Conservation (phyloP, 2,797 vertebrate genomes). For the Sardinella longiceps region DNA sequence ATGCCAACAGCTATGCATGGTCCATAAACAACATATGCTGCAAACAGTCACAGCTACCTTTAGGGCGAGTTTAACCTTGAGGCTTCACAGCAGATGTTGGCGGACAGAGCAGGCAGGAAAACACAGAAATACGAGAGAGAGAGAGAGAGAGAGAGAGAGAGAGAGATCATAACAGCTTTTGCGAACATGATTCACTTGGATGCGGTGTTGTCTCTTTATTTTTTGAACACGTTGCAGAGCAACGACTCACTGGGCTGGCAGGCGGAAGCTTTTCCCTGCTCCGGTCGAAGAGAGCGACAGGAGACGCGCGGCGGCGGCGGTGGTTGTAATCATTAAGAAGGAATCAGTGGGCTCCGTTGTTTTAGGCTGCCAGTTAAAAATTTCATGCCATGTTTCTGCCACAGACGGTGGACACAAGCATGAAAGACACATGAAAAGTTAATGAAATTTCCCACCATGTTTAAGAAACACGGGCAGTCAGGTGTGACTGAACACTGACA, state of each 20-base stretch:
- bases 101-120: constrained; percentile 60
- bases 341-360: constrained; percentile 23
- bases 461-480: constrained; percentile 36
- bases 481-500: constrained; percentile 36
- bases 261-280: not conserved
- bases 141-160: not conserved
- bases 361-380: constrained; percentile 41
- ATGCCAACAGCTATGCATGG: constrained; percentile 28
- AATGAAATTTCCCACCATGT: constrained; percentile 37
- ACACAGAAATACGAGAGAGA: constrained; percentile 25
- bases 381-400: constrained; percentile 48
- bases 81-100: constrained; percentile 70
- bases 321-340: constrained; percentile 36
- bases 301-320: not conserved
- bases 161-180: constrained; percentile 51
- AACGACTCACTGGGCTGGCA: not conserved
- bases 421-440: constrained; percentile 54
- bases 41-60: constrained; percentile 66
- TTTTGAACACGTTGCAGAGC: constrained; percentile 37
- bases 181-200: constrained; percentile 55
- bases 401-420: constrained; percentile 43
- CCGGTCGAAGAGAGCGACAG: not conserved
- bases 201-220: not conserved
- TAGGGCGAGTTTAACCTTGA: constrained; percentile 75
- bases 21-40: constrained; percentile 78